Evolutionary conservation across 2,113 vertebrate genomes (phyloP).

Genomic region (Catagonus wagneri): DNA sequence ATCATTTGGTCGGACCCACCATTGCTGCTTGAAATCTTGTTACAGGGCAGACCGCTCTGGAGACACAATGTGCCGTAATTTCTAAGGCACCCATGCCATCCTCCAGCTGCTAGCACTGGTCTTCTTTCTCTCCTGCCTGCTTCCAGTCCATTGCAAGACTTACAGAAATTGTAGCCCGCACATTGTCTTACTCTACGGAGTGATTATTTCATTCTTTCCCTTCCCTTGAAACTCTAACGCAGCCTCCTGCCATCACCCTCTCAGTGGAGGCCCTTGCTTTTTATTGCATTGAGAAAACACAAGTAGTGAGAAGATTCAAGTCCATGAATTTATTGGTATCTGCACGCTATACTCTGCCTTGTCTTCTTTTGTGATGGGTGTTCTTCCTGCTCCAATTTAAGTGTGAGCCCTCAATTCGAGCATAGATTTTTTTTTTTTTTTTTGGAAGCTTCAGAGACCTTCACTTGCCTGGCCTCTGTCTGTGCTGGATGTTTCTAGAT

Average conservation of each 20-base stretch:
- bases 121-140: background rate
- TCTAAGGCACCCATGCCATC: background rate
- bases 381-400: background rate
- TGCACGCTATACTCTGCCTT: background rate
- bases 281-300: background rate
- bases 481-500: background rate
- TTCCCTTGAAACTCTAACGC: background rate
- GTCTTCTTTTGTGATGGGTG: background rate
- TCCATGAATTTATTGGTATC: background rate
- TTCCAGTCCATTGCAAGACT: background rate
- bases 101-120: background rate
- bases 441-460: background rate
- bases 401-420: background rate
- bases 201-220: background rate
- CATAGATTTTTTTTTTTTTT: background rate
- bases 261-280: background rate
- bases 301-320: background rate
- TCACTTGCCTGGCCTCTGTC: background rate
- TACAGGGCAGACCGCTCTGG: background rate
- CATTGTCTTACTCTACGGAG: background rate
- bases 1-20: background rate
- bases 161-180: background rate
- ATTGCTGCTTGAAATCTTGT: background rate
- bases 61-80: accelerated
- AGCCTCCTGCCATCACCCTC: background rate